A percentile compares a stretch with the other conserved stretches of the same genome.
Evolutionary conservation across 2,113 vertebrate genomes (phyloP).

Genomic region (Ctenomys sociabilis): DNA sequence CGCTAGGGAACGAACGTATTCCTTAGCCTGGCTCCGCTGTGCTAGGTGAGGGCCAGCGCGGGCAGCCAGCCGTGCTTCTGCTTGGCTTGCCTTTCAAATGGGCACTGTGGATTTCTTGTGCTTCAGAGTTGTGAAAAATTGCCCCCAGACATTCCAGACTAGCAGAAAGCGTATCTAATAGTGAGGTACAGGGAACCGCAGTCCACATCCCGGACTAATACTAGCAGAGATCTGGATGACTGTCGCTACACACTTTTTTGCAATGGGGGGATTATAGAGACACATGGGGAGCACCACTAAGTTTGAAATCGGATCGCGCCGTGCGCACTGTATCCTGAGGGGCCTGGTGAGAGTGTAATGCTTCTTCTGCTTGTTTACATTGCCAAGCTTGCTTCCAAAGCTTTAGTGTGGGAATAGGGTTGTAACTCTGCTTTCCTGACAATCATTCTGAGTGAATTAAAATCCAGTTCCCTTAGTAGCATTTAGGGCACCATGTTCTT

Average conservation of each 20-base stretch:
- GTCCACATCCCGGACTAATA: not conserved
- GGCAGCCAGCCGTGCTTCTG: slow-evolving; percentile 79
- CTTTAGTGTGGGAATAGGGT: not conserved
- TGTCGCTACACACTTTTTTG: not conserved
- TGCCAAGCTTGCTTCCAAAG: not conserved
- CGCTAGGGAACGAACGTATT: not conserved
- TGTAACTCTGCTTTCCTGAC: slow-evolving; percentile 10
- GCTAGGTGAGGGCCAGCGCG: slow-evolving; percentile 48
- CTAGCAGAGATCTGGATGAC: not conserved
- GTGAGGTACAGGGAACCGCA: not conserved
- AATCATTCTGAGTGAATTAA: not conserved
- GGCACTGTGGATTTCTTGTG: not conserved
- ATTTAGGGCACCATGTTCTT: not conserved
- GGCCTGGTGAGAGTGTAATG: not conserved
- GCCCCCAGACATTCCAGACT: slow-evolving; percentile 32
- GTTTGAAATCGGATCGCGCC: not conserved
- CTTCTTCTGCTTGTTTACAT: slow-evolving; percentile 3
- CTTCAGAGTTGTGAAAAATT: slow-evolving; percentile 48
- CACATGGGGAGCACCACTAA: not conserved
- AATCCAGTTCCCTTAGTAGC: not conserved
- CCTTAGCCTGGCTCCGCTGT: not conserved
- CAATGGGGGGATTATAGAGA: not conserved
- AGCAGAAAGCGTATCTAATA: not conserved
- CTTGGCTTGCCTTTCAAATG: slow-evolving; percentile 28
- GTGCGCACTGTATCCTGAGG: not conserved